Evolutionary conservation across 2,888 invertebrate genomes (phyloP), one percentile per base, ranked within the genome.

Genomic region (Ctena decussata): DNA sequence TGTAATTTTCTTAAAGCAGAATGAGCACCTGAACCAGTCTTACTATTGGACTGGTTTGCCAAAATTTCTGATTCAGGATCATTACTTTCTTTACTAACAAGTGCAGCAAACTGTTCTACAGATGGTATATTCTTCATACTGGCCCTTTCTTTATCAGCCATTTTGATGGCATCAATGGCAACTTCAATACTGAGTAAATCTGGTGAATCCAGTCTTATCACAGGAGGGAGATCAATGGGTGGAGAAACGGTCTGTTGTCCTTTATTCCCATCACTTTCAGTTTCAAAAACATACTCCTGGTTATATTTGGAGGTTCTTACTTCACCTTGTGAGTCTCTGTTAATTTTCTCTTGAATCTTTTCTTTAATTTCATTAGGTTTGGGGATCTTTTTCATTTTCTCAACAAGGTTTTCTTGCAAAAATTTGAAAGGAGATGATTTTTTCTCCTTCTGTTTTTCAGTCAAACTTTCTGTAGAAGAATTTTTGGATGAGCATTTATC

Each of bases 141-240:
- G 65, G 39, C 18, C 27, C 6, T 2, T 8, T 5, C 65, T 41
- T 82, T 72, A 70, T 53, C 35, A 53, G 76, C 69, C 32, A 69
- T 65, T 32, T 72, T 53, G 27, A 32, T 57, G 27, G 24, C 65
- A 24, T 44, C 57, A 39, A 44, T 72, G 53, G n/a, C 41, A 57
- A 90, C 53, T 72, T 87, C 86, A 53, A 92, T 78, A 24, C 84
- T 87, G 18, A 87, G 49, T n/a, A 93, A 83, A 65, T 92, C 92
- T 30, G 91, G 92, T n/a, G 92, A 90, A 27, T 87, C 84, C 15
- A 94, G 74, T 57, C 82, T 82, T 27, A 94, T 88, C 30, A 94
- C 91, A 21, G 94, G 94, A 15, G 94, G 94, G 15, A 94, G 85
- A 21, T 90, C 84, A 41, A 72, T 84, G 60, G 65, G 74, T 32